Conservation (phyloP, 2,113 vertebrate species). For the Potamarius usumacintae region DNA sequence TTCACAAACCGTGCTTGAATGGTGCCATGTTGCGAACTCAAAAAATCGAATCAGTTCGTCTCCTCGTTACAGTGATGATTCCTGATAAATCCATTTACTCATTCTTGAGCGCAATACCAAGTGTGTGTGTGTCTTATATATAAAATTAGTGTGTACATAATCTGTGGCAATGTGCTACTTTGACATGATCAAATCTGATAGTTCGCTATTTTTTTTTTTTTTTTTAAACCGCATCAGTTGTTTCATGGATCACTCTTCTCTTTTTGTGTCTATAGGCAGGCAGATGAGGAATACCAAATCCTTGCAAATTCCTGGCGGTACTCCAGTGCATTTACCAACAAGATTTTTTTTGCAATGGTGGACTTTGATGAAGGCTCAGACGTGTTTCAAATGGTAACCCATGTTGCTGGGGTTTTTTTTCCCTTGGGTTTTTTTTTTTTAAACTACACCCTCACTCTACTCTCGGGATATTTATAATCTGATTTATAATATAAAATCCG, state of each 20-base stretch:
- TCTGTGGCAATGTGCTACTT: too few relatives aligned
- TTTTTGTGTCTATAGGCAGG: constrained; percentile 78
- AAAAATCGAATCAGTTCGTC: too few relatives aligned
- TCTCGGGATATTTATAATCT: not conserved
- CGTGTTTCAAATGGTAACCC: constrained; percentile 94
- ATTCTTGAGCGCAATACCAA: too few relatives aligned
- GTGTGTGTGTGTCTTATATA: too few relatives aligned
- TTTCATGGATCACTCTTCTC: not conserved
- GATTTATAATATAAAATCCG: not conserved
- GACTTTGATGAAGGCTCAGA: constrained; percentile 98
- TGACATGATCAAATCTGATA: too few relatives aligned
- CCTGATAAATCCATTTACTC: too few relatives aligned
- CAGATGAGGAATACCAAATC: constrained; percentile 95
- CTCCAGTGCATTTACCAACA: constrained; percentile 93
- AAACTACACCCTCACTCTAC: not conserved
- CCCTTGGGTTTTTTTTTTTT: not conserved
- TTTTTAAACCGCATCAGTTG: not conserved
- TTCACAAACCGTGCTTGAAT: too few relatives aligned
- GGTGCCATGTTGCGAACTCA: too few relatives aligned
- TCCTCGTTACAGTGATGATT: too few relatives aligned
- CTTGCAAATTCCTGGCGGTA: constrained; percentile 97
- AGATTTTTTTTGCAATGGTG: constrained; percentile 92
- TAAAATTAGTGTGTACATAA: too few relatives aligned
- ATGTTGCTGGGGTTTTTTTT: not conserved
- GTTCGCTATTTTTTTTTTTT: not conserved